Evolutionary conservation across 2,113 vertebrate genomes (phyloP).

Genomic region (Australoheros scitulus): DNA sequence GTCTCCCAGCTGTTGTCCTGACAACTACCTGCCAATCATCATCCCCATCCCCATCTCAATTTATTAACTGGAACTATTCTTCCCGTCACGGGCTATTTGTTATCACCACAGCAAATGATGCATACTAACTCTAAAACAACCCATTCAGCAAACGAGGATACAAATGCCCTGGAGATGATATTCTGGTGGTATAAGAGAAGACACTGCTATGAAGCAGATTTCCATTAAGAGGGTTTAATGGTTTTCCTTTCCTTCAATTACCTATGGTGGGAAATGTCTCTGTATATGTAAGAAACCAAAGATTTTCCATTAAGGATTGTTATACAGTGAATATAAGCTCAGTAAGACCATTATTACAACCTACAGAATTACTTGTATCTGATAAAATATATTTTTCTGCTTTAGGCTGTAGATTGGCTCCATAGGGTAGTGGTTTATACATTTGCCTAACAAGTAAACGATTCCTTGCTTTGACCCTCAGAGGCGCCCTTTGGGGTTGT

Average conservation of each 20-base stretch:
- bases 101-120: conserved; percentile 27
- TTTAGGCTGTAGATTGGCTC: background rate
- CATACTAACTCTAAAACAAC: conserved; percentile 36
- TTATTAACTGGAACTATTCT: conserved; percentile 37
- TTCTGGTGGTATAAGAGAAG: background rate
- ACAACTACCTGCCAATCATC: conserved; percentile 59
- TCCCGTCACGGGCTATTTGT: conserved; percentile 29
- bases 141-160: conserved; percentile 22
- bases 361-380: background rate
- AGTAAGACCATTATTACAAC: background rate
- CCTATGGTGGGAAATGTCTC: background rate
- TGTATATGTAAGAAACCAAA: background rate
- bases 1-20: conserved; percentile 60
- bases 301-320: background rate
- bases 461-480: background rate
- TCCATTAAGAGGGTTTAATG: conserved; percentile 4
- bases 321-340: conserved; percentile 7
- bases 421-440: background rate
- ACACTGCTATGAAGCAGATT: background rate
- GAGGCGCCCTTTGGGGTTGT: background rate
- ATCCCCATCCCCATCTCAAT: conserved; percentile 19
- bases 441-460: background rate
- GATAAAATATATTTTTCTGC: background rate
- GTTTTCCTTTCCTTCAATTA: conserved; percentile 4
- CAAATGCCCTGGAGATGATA: conserved; percentile 7